Base-by-base conservation (phyloP, 2,797 vertebrate genomes). In the Acanthornis magna region DNA sequence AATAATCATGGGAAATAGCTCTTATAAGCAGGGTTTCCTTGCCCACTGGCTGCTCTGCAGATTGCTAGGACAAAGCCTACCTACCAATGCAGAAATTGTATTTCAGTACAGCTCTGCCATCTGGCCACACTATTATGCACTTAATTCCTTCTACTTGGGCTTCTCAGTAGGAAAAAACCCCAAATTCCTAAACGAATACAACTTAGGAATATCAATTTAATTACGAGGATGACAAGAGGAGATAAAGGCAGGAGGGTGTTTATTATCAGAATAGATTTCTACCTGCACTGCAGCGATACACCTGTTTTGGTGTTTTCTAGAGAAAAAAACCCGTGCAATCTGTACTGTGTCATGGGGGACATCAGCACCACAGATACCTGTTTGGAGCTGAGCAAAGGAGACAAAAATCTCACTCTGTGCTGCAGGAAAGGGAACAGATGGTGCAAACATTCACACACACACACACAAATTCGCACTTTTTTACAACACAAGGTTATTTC, bases 381-480 rank as follows among this genome's bases (percentile, higher is more conserved):
- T 30, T 84, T 51, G 82, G 58, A 94, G 58, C 45, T 15, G 50
- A 93, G 87, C 58, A 73, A 51, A 83, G 26, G 85, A 89, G 68
- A 66, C 45, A 68, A 51, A 94, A 83, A 85, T 50, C 91, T 86
- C 91, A 83, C 91, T 71, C 57, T 29, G 86, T 42, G 79, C 85
- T 38, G 54, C 81, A 96, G 51, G 87, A 91, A 78, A 86, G 93
- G 54, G 62, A 96, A 50, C 92, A 94, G 95, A 94, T 91, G 89
- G 91, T 72, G 58, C 63, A 77, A 85, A 93, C 81, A 66, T 38
- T 85, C 93, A 76, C 16, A 85, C 55, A 90, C 81, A 32, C 79
- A 32, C 79, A 43, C 60, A 80, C 51, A 58, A 26, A 92, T 89
- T 95, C 93, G 71, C 93, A 34, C 79, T 70, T 87, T 60, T 79